A percentile compares a stretch with the other conserved stretches of the same genome.
Conservation (phyloP, 1,140 invertebrate genomes). For the Drosophila mayri region DNA sequence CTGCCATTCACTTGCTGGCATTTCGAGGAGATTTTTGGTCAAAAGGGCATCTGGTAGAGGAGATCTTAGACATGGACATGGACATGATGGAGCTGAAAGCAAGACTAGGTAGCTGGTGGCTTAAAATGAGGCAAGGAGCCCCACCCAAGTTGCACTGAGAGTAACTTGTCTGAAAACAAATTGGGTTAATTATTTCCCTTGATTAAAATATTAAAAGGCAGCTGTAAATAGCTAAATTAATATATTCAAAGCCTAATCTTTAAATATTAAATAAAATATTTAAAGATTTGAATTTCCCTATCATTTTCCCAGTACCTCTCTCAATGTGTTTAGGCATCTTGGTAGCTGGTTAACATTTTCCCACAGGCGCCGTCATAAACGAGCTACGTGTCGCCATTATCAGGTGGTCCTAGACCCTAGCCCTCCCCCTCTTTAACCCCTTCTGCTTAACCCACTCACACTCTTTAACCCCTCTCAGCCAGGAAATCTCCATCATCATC, state of each 20-base stretch:
- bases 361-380: constrained; percentile 68
- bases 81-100: constrained; percentile 6
- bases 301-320: constrained; percentile 17
- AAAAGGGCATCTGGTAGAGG: constrained; percentile 33
- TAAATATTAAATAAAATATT: neutral
- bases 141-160: constrained; percentile 11
- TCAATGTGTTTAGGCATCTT: neutral
- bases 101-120: neutral
- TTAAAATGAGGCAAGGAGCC: constrained; percentile 22
- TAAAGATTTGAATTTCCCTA: neutral
- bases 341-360: constrained; percentile 41
- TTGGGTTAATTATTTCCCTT: neutral
- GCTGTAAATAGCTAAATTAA: neutral
- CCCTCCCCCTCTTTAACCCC: neutral
- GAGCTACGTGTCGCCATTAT: constrained; percentile 78
- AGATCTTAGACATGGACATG: constrained; percentile 36
- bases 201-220: neutral
- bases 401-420: constrained; percentile 41
- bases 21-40: constrained; percentile 28
- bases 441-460: neutral
- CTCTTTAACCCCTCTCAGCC: neutral
- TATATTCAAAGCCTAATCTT: neutral
- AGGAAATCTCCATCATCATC: constrained; percentile 27
- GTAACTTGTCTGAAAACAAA: too few relatives aligned
- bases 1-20: constrained; percentile 49